Evolutionary conservation across 2,888 invertebrate species (phyloP).

Genomic region (Microctonus brassicae): DNA sequence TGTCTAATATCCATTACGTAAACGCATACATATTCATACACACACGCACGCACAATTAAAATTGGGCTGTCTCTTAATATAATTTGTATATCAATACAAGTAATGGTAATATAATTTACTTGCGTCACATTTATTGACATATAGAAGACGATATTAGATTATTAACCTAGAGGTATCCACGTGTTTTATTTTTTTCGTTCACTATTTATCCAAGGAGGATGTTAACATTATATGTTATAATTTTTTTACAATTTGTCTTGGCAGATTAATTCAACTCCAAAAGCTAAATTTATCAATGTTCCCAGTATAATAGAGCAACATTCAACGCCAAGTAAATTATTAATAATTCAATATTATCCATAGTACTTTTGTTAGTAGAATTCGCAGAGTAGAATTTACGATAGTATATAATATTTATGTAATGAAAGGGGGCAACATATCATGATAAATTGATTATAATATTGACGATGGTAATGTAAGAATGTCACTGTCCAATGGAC

Average conservation of each 20-base stretch:
- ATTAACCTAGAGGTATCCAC: too few species aligned
- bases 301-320: not conserved
- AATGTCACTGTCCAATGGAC: not conserved
- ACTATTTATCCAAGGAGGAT: constrained; percentile 43
- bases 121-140: not conserved
- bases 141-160: constrained; percentile 21
- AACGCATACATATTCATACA: not conserved
- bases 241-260: not conserved
- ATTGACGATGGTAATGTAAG: not conserved
- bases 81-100: not conserved
- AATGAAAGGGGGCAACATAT: not conserved
- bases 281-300: not conserved
- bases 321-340: not conserved
- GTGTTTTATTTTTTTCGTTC: not conserved
- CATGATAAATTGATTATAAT: constrained; percentile 16
- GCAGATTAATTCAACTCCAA: not conserved
- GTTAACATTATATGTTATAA: constrained; percentile 32
- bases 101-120: not conserved
- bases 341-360: not conserved
- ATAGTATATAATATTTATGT: not conserved
- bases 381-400: not conserved
- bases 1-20: not conserved
- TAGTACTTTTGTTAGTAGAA: not conserved
- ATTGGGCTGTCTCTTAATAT: constrained; percentile 1
- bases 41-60: not conserved